Evolutionary conservation across 37 sponge, comb jelly and placozoan species (phyloP), one percentile per base, ranked within the genome.

Genomic region (Crambe crambe): DNA sequence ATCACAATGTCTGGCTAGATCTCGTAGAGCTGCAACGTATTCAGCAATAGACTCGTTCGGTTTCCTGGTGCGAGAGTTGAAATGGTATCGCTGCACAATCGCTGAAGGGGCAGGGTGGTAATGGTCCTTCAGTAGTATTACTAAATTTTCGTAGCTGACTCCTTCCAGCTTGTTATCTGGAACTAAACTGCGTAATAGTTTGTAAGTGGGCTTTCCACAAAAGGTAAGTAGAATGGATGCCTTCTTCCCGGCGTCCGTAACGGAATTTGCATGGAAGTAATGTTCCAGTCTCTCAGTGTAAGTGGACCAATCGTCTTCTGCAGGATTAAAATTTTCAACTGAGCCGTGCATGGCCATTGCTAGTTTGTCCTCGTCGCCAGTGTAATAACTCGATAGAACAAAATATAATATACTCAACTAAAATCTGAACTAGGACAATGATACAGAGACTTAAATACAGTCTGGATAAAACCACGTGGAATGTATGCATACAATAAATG

Each of bases 61-160:
- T 1, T 44, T 73, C 57, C 54, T 68, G 3, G 43, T 27, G 22
- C 75, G 74, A 1, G 73, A 41, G 58, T 86, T 72, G 38, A 86
- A 86, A 26, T 72, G 36, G 56, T 78, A 86, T 8, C 76, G 36
- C 51, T 86, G 56, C 15, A 86, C 76, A 32, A 80, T 79, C 61
- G 34, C 22, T 32, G 80, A 86, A 3, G 75, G 87, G 36, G 4
- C 31, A 8, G 75, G 80, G 4, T 73, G 15, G 42, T 56, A 37
- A 47, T 86, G 80, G 41, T 72, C 66, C 29, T 72, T 37, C 75
- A 79, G 25, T 8, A 65, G 25, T 23, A 43, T 21, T 4, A 79
- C 75, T 26, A 86, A 12, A 35, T 62, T 72, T 12, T 61, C 42
- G 64, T 62, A 85, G 36, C 63, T 26, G 9, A 74, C 17, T 40